phyloP scores from a whole-genome alignment of 1,140 invertebrate genomes.

The Trichomalopsis sarcophagae region DNA sequence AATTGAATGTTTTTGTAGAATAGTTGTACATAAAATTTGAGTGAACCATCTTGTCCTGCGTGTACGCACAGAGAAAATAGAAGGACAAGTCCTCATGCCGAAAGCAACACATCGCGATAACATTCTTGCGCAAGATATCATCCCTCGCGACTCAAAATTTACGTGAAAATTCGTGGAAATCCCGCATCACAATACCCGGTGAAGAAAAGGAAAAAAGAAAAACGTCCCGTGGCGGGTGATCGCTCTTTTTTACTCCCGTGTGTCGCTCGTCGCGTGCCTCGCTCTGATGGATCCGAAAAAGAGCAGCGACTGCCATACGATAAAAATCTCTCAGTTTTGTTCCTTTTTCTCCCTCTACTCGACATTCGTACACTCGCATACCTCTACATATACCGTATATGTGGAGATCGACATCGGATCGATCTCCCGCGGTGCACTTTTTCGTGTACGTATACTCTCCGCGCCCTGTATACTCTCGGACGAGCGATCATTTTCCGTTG shows the following conservation, averaged over 20 bases:
- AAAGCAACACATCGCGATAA: not conserved
- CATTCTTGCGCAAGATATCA: not conserved
- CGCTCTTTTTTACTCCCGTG: not conserved
- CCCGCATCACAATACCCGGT: not conserved
- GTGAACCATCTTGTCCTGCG: too few relatives aligned
- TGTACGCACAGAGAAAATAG: not conserved
- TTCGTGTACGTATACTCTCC: not conserved
- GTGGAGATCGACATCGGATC: not conserved
- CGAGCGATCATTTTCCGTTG: not conserved
- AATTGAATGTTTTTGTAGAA: too few relatives aligned
- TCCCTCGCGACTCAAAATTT: not conserved
- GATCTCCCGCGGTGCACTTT: slow-evolving; percentile 33
- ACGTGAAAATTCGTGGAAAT: slow-evolving; percentile 35
- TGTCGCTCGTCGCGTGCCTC: slow-evolving; percentile 23
- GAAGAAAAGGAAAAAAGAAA: slow-evolving; percentile 12
- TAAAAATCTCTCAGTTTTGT: slow-evolving; percentile 38
- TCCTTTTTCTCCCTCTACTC: not conserved
- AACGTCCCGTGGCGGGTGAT: not conserved
- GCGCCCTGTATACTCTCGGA: not conserved
- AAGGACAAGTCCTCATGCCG: not conserved
- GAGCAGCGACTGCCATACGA: not conserved
- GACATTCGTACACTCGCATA: not conserved
- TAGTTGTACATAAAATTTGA: too few relatives aligned
- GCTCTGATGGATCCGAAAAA: slow-evolving; percentile 24
- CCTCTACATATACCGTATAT: not conserved